These are phyloP conservation scores for Andrena dorsata DNA, from an alignment of 2,888 invertebrate genomes.

Conservation along the genomic window DNA sequence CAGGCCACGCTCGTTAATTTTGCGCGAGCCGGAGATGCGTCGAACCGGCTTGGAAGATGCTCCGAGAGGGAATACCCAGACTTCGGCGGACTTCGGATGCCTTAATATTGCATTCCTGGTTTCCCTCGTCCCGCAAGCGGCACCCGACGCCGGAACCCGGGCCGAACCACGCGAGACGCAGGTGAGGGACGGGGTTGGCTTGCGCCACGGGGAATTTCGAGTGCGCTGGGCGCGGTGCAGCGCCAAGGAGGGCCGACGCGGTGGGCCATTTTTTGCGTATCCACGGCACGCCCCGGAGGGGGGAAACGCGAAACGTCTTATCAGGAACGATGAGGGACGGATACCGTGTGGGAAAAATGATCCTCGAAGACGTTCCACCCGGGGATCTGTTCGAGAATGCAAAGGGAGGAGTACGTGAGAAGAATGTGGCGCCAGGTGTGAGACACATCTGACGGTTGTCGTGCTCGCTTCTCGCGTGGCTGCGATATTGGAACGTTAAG, in stretches of 20 bases:
- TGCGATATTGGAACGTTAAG: conserved; percentile 1
- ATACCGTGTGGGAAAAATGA: conserved; percentile 17
- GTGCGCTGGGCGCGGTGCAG: conserved; percentile 49
- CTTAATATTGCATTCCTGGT: conserved; percentile 80
- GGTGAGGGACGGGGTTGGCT: conserved; percentile 33
- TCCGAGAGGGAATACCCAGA: conserved; percentile 72
- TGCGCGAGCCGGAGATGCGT: conserved; percentile 56
- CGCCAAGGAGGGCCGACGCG: conserved; percentile 39
- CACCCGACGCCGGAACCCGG: conserved; percentile 48
- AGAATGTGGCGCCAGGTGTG: conserved; percentile 8
- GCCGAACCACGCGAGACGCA: conserved; percentile 40
- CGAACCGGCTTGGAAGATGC: conserved; percentile 41
- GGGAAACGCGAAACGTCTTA: conserved; percentile 19
- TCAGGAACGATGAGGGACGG: conserved; percentile 27
- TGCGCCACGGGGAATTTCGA: conserved; percentile 53
- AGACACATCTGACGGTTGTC: conserved; percentile 17
- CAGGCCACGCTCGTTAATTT: conserved; percentile 62
- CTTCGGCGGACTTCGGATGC: conserved; percentile 74
- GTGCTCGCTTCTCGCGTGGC: background rate
- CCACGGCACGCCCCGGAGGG: background rate
- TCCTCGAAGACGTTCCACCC: conserved; percentile 5
- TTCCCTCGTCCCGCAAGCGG: conserved; percentile 64
- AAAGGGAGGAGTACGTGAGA: background rate
- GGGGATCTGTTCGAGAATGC: conserved; percentile 12
- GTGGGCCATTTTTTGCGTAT: conserved; percentile 52